These are phyloP conservation scores for Intellagama lesueurii DNA, from an alignment of 2,797 vertebrate genomes.

Conservation along the genomic window DNA sequence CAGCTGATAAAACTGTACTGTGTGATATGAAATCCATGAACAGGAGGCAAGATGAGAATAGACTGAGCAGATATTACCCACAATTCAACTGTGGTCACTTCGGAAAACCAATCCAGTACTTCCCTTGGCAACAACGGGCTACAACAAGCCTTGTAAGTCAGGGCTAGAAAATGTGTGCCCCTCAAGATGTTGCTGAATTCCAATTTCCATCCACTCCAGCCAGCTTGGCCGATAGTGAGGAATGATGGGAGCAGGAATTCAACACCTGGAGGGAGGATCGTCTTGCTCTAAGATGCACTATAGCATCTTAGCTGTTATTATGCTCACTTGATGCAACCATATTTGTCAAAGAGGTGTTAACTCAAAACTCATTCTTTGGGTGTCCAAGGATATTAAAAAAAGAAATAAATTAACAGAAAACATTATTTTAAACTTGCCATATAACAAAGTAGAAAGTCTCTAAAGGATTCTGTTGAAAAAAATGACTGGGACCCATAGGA, in stretches of 20 bases:
- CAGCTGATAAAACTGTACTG: neutral
- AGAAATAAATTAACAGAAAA: neutral
- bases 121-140: too few species aligned
- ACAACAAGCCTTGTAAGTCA: neutral
- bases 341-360: neutral
- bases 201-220: neutral
- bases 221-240: neutral
- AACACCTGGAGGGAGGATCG: neutral
- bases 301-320: neutral
- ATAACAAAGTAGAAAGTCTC: neutral
- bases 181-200: neutral
- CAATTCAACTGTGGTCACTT: neutral
- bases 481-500: neutral
- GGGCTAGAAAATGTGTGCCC: neutral
- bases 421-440: neutral
- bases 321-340: neutral
- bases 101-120: neutral
- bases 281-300: neutral
- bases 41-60: neutral
- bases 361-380: neutral
- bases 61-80: neutral
- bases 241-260: neutral
- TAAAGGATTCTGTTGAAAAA: neutral
- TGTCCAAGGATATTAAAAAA: neutral
- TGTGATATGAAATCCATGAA: neutral